phyloP scores from a whole-genome alignment of 2,113 vertebrate genomes.

The Gambusia affinis region DNA sequence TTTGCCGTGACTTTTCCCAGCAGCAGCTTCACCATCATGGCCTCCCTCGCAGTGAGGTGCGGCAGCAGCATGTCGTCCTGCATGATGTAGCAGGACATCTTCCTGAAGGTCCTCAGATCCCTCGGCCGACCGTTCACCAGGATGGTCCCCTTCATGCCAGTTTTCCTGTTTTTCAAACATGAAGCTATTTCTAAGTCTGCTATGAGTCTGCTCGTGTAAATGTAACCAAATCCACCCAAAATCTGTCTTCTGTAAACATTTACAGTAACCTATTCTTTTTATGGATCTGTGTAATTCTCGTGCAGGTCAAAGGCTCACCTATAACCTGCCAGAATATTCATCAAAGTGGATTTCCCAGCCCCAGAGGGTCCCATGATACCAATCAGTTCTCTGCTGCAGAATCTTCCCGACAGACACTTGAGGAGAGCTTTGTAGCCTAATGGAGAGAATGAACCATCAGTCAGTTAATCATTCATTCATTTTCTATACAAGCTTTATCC shows the following conservation, averaged over 20 bases:
- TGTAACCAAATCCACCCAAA: neutral
- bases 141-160: constrained; percentile 97
- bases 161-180: constrained; percentile 83
- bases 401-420: constrained; percentile 95
- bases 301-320: constrained; percentile 79
- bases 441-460: neutral
- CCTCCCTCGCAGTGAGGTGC: constrained; percentile 90
- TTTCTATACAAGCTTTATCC: neutral
- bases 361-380: constrained; percentile 99
- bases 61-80: constrained; percentile 98
- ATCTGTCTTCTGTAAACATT: neutral
- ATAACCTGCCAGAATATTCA: constrained; percentile 98
- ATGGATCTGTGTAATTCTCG: neutral
- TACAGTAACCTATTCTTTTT: neutral
- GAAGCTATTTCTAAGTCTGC: constrained; percentile 1
- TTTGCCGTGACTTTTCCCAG: neutral
- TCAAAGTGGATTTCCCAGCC: constrained; percentile 95
- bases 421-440: constrained; percentile 97
- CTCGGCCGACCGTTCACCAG: constrained; percentile 89
- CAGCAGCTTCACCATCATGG: constrained; percentile 92
- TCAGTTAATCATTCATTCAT: constrained; percentile 5
- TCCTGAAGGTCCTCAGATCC: constrained; percentile 95
- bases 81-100: constrained; percentile 99
- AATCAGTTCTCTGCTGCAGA: constrained; percentile 93
- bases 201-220: neutral